A percentile compares a stretch with the other conserved stretches of the same genome.
Evolutionary conservation across 2,797 vertebrate genomes (phyloP).

Genomic region (Lacerta agilis): DNA sequence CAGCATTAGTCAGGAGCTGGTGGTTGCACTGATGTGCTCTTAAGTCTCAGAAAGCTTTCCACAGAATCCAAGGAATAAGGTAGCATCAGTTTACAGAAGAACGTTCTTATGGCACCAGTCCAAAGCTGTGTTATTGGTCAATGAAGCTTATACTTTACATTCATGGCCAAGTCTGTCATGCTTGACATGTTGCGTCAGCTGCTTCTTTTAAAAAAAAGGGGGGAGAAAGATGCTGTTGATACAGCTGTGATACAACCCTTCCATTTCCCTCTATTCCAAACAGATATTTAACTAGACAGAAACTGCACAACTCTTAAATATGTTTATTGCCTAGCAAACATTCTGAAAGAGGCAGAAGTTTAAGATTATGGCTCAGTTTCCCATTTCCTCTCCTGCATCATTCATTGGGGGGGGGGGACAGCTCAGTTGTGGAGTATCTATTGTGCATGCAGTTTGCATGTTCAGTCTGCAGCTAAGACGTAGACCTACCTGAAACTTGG

Average conservation of each 20-base stretch:
- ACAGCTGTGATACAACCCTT: constrained; percentile 74
- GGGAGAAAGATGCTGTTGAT: constrained; percentile 71
- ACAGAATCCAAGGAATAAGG: constrained; percentile 65
- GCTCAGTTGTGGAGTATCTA: too few relatives aligned
- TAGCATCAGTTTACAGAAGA: constrained; percentile 65
- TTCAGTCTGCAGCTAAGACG: not conserved
- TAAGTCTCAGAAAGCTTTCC: constrained; percentile 62
- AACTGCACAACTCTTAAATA: constrained; percentile 24
- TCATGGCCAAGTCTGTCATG: constrained; percentile 73
- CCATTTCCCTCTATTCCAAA: constrained; percentile 57
- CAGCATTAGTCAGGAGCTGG: constrained; percentile 58
- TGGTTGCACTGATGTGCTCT: constrained; percentile 52
- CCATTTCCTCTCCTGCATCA: too few relatives aligned
- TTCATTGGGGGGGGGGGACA: too few relatives aligned
- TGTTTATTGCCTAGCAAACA: constrained; percentile 41
- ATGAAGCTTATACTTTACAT: constrained; percentile 63
- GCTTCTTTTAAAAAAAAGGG: constrained; percentile 45
- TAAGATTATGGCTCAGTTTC: constrained; percentile 24
- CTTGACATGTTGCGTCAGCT: constrained; percentile 78
- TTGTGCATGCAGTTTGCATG: too few relatives aligned
- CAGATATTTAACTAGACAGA: constrained; percentile 65
- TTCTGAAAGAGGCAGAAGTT: constrained; percentile 16
- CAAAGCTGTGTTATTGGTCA: constrained; percentile 59
- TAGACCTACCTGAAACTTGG: too few relatives aligned
- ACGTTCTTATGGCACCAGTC: constrained; percentile 59